These are phyloP conservation scores for Eilema griseolum DNA, from an alignment of 2,888 invertebrate genomes.

Conservation along the genomic window DNA sequence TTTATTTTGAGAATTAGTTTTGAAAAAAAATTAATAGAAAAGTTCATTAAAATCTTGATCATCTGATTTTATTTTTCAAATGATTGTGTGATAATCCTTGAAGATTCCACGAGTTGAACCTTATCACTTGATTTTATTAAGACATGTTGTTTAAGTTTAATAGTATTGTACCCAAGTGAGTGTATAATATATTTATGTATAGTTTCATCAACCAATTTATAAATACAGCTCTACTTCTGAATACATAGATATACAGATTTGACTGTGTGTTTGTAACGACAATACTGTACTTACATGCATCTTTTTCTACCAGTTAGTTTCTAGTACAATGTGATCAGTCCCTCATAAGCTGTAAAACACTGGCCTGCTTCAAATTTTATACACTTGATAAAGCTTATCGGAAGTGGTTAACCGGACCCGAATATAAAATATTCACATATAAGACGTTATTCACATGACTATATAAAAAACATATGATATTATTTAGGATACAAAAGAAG, in stretches of 20 bases:
- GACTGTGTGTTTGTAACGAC: not conserved
- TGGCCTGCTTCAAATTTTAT: slow-evolving; percentile 18
- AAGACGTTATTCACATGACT: not conserved
- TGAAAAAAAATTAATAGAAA: too few species aligned
- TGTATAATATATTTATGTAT: too few species aligned
- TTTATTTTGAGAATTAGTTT: not conserved
- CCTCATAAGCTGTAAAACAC: slow-evolving; percentile 25
- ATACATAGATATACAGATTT: not conserved
- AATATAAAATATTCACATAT: slow-evolving; percentile 36
- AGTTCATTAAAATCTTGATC: too few species aligned
- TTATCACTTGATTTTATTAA: too few species aligned
- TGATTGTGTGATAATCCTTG: too few species aligned
- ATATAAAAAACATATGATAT: not conserved
- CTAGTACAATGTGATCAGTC: slow-evolving; percentile 8
- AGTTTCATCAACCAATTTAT: too few species aligned
- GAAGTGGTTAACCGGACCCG: slow-evolving; percentile 26
- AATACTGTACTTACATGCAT: not conserved
- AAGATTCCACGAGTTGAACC: too few species aligned
- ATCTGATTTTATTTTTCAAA: too few species aligned
- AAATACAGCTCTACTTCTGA: too few species aligned
- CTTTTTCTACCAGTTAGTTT: not conserved
- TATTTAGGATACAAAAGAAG: too few species aligned
- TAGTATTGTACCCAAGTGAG: too few species aligned
- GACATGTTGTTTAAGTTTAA: too few species aligned
- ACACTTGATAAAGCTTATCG: slow-evolving; percentile 27